Conservation (phyloP, 2,888 invertebrate genomes). For the Folsomia manolachei region DNA sequence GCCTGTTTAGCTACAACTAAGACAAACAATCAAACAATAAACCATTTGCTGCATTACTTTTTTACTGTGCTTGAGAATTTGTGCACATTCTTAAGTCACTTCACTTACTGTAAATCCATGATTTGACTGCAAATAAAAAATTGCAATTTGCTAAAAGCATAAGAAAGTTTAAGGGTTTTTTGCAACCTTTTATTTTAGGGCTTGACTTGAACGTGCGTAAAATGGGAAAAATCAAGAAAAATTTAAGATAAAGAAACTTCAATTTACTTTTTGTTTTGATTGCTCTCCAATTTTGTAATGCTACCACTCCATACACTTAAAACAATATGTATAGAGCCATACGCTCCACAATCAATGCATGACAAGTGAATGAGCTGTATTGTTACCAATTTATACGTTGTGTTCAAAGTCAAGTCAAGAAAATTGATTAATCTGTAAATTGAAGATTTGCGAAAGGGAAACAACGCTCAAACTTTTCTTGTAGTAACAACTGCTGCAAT, state of each 20-base stretch:
- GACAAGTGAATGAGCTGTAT: too few species aligned
- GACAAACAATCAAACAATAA: too few species aligned
- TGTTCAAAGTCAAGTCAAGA: neutral
- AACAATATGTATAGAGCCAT: too few species aligned
- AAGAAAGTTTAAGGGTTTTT: neutral
- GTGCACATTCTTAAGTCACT: too few species aligned
- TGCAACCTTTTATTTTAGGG: constrained; percentile 3
- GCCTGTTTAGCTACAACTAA: too few species aligned
- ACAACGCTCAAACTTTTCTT: too few species aligned
- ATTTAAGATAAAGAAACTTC: neutral
- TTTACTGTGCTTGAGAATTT: too few species aligned
- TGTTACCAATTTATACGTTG: too few species aligned
- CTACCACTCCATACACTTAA: neutral
- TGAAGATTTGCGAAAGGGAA: neutral
- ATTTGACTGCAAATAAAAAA: neutral
- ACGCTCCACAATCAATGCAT: too few species aligned
- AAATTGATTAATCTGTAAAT: constrained; percentile 6
- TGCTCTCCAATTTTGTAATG: neutral
- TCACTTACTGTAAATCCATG: too few species aligned
- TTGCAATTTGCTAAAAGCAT: neutral
- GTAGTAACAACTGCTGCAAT: too few species aligned
- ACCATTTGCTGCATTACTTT: too few species aligned
- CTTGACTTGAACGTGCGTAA: neutral
- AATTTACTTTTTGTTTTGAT: neutral
- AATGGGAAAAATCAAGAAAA: neutral